phyloP scores from a whole-genome alignment of 1,140 invertebrate species.

The Dendrolimus punctatus region DNA sequence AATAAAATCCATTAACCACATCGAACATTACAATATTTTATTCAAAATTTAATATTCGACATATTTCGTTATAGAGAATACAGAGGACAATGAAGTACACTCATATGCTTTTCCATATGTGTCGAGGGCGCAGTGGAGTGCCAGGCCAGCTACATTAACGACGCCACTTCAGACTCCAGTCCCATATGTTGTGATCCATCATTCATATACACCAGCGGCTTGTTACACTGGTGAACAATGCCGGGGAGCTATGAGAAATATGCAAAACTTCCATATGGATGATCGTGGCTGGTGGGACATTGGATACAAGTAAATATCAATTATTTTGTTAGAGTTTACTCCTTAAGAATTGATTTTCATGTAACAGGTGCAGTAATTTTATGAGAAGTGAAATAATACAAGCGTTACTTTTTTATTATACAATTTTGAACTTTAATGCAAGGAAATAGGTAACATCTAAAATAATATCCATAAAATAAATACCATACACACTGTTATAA shows the following conservation, averaged over 20 bases:
- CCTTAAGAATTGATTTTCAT: background rate
- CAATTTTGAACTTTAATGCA: too few species aligned
- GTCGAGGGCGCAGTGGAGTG: slow-evolving; percentile 75
- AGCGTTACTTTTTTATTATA: too few species aligned
- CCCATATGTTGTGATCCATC: slow-evolving; percentile 84
- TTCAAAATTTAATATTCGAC: too few species aligned
- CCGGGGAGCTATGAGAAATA: slow-evolving; percentile 66
- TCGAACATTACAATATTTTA: too few species aligned
- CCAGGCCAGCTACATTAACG: slow-evolving; percentile 67
- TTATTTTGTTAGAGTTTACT: slow-evolving; percentile 5
- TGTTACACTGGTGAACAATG: slow-evolving; percentile 73
- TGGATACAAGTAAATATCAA: slow-evolving; percentile 72
- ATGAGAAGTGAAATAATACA: too few species aligned
- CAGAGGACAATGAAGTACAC: slow-evolving; percentile 31
- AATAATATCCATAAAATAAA: too few species aligned
- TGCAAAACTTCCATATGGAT: slow-evolving; percentile 76
- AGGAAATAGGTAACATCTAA: too few species aligned
- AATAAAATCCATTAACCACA: too few species aligned
- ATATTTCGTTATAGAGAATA: slow-evolving; percentile 9
- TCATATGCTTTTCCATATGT: slow-evolving; percentile 66
- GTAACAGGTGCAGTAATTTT: background rate
- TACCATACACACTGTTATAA: too few species aligned
- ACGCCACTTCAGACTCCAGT: slow-evolving; percentile 74
- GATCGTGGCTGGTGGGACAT: slow-evolving; percentile 79
- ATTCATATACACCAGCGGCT: slow-evolving; percentile 75